phyloP scores from a whole-genome alignment of 2,888 invertebrate genomes.

The Eilema caniola region DNA sequence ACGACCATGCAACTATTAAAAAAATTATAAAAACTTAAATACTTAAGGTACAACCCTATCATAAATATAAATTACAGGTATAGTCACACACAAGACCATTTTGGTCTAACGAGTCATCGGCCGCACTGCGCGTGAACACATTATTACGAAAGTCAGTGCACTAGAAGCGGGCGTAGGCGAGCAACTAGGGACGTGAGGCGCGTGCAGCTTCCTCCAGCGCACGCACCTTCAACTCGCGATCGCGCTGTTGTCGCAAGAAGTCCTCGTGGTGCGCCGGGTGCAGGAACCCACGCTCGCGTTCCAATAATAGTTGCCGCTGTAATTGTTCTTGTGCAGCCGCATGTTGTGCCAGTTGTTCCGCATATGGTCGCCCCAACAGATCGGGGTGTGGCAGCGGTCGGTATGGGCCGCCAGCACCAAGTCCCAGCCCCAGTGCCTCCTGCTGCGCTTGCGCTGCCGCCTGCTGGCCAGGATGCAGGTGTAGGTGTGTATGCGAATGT shows the following conservation, averaged over 20 bases:
- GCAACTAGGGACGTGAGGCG: slow-evolving; percentile 82
- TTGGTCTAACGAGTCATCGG: slow-evolving; percentile 26
- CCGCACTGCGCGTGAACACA: slow-evolving; percentile 41
- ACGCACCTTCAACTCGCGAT: slow-evolving; percentile 94
- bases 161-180: slow-evolving; percentile 25
- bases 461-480: slow-evolving; percentile 92
- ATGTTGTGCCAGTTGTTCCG: slow-evolving; percentile 93
- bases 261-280: slow-evolving; percentile 87
- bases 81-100: slow-evolving; percentile 65
- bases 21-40: slow-evolving; percentile 77
- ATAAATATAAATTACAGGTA: slow-evolving; percentile 81
- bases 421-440: slow-evolving; percentile 85
- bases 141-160: slow-evolving; percentile 22
- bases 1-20: slow-evolving; percentile 84
- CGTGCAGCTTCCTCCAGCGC: slow-evolving; percentile 95
- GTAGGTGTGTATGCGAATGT: slow-evolving; percentile 95
- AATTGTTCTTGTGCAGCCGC: slow-evolving; percentile 94
- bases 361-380: slow-evolving; percentile 92
- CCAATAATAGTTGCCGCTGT: slow-evolving; percentile 94
- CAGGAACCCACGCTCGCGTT: slow-evolving; percentile 90
- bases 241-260: slow-evolving; percentile 92
- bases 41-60: slow-evolving; percentile 57
- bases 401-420: slow-evolving; percentile 81
- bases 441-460: slow-evolving; percentile 88
- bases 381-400: slow-evolving; percentile 92